A percentile compares a stretch with the other conserved stretches of the same genome.
Evolutionary conservation across 2,888 invertebrate genomes (phyloP).

Genomic region (Andricus curvator): DNA sequence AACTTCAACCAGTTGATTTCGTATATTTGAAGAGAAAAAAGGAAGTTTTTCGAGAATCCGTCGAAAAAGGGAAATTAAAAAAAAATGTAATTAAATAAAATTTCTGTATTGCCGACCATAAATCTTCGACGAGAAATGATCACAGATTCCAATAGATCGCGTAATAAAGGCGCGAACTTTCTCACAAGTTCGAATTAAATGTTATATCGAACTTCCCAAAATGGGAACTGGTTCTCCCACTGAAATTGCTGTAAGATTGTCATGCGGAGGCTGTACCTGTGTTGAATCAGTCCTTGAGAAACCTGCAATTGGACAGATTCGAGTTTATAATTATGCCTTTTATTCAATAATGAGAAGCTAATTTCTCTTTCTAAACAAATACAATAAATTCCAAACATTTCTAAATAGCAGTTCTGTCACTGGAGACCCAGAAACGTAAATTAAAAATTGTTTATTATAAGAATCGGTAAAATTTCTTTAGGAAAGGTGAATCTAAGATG

Average conservation of each 20-base stretch:
- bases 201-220: slow-evolving; percentile 21
- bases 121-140: background rate
- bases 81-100: background rate
- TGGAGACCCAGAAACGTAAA: background rate
- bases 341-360: background rate
- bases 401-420: background rate
- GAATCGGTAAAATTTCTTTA: background rate
- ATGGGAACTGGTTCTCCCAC: slow-evolving; percentile 53
- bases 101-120: background rate
- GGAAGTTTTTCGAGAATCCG: too few relatives aligned
- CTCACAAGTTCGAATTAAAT: slow-evolving; percentile 17
- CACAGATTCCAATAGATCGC: background rate
- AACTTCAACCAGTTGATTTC: too few relatives aligned
- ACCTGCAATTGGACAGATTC: slow-evolving; percentile 34
- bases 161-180: slow-evolving; percentile 6
- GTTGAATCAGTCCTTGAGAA: slow-evolving; percentile 29
- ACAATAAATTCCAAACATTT: background rate
- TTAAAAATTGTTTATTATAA: background rate
- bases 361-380: slow-evolving; percentile 10
- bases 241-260: slow-evolving; percentile 47
- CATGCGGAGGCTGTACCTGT: slow-evolving; percentile 42
- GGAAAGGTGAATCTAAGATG: background rate
- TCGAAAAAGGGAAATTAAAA: too few relatives aligned
- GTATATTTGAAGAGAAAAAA: too few relatives aligned
- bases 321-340: slow-evolving; percentile 5